Evolutionary conservation across 2,888 invertebrate species (phyloP), one percentile per base, ranked within the genome.

Genomic region (Cryptosula pallasiana): DNA sequence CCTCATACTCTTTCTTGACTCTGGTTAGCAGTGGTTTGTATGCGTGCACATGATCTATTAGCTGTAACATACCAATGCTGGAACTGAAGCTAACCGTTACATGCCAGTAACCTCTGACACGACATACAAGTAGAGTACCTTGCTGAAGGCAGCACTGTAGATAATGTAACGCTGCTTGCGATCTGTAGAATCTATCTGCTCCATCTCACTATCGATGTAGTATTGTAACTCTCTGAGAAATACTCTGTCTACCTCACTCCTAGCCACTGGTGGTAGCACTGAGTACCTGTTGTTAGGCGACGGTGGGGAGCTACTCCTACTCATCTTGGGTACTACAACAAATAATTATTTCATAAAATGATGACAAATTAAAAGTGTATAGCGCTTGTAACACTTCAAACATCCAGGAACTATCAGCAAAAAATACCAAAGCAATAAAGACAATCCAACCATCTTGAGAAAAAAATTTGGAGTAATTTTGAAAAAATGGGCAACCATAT

Each of bases 1-100:
- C 80, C 73, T 83, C 84, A 80, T 84, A 84, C 72, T 83, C 82
- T 72, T 81, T 81, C 73, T 84, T 82, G 27, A 84, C 79, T 3
- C 77, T 75, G 2, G 80, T 80, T 72, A 84, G 76, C 58, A 84
- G 72, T 2, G 81, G 80, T 72, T 81, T 81, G 75, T 84, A 84
- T 27, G 82, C 79, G 32, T 78, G 78, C 23, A 82, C 81, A 78
- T 84, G 78, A 25, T 83, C 82, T 69, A 83, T 82, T 3, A 84
- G 76, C 83, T 84, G 75, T 1, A 76, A 23, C n/a, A 57, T 57
- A 57, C 25, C 25, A 57, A 20, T 20, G 20, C 20, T 45, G 9
- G 9, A 45, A 45, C 45, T 45, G 20, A 20, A 45, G 20, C 9
- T 45, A 45, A 20, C 45, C 20, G 45, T 45, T 13, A 5, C 20